phyloP scores from a whole-genome alignment of 2,113 vertebrate genomes.

The Toxotes chatareus region DNA sequence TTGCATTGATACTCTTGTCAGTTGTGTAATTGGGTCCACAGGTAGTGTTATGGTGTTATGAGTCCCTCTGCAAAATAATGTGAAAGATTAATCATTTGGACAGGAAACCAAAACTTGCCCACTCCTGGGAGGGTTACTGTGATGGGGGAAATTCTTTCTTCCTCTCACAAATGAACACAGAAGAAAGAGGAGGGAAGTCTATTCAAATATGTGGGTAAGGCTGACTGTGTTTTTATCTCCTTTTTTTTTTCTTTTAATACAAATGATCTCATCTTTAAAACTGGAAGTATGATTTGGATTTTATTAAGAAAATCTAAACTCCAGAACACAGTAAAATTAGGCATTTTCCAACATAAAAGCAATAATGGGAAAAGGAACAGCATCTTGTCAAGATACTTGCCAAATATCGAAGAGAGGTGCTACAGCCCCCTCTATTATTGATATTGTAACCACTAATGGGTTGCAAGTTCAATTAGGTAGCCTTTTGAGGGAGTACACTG shows the following conservation, averaged over 20 bases:
- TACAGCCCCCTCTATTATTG: constrained; percentile 26
- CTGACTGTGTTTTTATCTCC: neutral
- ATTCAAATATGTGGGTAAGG: constrained; percentile 1
- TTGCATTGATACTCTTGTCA: constrained; percentile 67
- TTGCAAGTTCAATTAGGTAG: constrained; percentile 11
- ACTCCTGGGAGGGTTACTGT: constrained; percentile 57
- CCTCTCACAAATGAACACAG: constrained; percentile 36
- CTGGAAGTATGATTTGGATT: neutral
- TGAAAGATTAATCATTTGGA: constrained; percentile 79
- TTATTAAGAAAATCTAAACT: constrained; percentile 6
- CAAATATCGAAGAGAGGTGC: constrained; percentile 8
- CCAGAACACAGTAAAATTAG: constrained; percentile 3
- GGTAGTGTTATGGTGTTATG: constrained; percentile 68
- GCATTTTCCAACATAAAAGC: constrained; percentile 12
- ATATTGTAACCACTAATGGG: constrained; percentile 39
- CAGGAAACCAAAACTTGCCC: constrained; percentile 66
- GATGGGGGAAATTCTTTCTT: constrained; percentile 43
- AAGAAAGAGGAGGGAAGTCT: constrained; percentile 6
- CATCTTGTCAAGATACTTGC: neutral
- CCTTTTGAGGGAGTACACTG: constrained; percentile 11
- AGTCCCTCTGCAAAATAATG: constrained; percentile 71
- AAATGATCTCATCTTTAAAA: neutral
- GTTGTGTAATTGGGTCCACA: constrained; percentile 78
- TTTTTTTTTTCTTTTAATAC: neutral
- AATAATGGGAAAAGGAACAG: neutral